These are phyloP conservation scores for Beris morrisii DNA, from an alignment of 2,888 invertebrate species.

Conservation along the genomic window DNA sequence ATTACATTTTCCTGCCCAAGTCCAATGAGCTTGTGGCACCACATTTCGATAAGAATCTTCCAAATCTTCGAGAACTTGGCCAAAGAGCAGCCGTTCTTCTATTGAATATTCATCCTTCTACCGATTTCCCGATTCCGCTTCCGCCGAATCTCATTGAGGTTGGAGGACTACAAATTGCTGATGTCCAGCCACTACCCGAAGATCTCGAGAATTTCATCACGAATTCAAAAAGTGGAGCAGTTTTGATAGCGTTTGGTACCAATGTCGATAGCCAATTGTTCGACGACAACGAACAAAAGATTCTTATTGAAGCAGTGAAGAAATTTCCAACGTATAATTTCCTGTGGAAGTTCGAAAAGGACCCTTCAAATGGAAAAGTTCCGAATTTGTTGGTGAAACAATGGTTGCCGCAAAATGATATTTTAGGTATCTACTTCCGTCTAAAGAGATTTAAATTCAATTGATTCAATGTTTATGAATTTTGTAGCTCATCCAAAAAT, in stretches of 20 bases:
- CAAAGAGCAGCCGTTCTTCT: constrained; percentile 44
- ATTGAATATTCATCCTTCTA: constrained; percentile 49
- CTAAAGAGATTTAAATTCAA: constrained; percentile 1
- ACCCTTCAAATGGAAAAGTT: constrained; percentile 21
- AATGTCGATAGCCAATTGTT: constrained; percentile 43
- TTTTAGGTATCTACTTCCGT: constrained; percentile 52
- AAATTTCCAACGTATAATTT: constrained; percentile 49
- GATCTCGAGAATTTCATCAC: constrained; percentile 46
- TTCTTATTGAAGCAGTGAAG: constrained; percentile 45
- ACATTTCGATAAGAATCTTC: constrained; percentile 39
- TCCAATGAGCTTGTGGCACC: constrained; percentile 42
- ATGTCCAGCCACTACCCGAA: constrained; percentile 44
- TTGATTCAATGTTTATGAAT: neutral
- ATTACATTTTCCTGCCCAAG: constrained; percentile 39
- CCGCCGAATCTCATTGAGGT: constrained; percentile 52
- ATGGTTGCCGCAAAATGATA: constrained; percentile 60
- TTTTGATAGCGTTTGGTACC: constrained; percentile 51
- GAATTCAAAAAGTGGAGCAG: constrained; percentile 46
- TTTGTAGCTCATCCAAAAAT: constrained; percentile 44
- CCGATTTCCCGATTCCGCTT: constrained; percentile 49
- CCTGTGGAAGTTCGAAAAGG: constrained; percentile 51
- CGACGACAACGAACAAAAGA: constrained; percentile 39
- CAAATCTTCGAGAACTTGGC: constrained; percentile 41
- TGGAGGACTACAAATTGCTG: constrained; percentile 51
- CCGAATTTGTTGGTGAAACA: constrained; percentile 53